Evolutionary conservation across 2,797 vertebrate species (phyloP).

Genomic region (Myotis pilosus): DNA sequence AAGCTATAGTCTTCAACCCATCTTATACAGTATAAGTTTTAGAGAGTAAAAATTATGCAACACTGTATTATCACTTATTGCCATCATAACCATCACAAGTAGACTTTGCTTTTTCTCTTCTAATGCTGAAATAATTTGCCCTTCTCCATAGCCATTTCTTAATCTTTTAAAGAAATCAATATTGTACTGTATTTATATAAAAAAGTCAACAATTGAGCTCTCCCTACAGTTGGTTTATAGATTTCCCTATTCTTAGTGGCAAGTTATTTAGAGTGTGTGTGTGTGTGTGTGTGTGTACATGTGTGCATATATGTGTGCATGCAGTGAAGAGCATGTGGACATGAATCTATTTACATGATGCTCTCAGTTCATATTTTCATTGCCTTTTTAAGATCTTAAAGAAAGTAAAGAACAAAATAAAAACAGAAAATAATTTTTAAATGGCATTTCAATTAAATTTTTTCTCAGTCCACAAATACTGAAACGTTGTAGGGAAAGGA

Average conservation of each 20-base stretch:
- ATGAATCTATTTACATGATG: background rate
- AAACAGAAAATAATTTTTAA: conserved; percentile 45
- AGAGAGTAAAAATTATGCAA: background rate
- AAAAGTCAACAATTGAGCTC: background rate
- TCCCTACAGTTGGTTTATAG: background rate
- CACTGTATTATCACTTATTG: background rate
- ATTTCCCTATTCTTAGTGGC: background rate
- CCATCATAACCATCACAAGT: background rate
- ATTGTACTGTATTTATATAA: background rate
- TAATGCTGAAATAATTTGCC: background rate
- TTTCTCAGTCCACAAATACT: background rate
- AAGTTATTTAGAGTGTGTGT: background rate
- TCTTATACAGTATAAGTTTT: background rate
- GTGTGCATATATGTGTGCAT: background rate
- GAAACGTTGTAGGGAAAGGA: background rate
- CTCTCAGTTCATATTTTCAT: background rate
- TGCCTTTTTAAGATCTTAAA: background rate
- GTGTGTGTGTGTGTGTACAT: background rate
- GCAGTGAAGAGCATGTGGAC: background rate
- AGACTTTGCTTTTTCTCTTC: background rate
- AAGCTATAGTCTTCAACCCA: background rate
- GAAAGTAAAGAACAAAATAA: background rate
- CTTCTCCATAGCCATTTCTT: background rate
- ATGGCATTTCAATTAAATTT: background rate
- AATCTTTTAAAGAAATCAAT: background rate